These are phyloP conservation scores for Hippocampus barbouri DNA, from an alignment of 2,113 vertebrate species.

Conservation along the genomic window DNA sequence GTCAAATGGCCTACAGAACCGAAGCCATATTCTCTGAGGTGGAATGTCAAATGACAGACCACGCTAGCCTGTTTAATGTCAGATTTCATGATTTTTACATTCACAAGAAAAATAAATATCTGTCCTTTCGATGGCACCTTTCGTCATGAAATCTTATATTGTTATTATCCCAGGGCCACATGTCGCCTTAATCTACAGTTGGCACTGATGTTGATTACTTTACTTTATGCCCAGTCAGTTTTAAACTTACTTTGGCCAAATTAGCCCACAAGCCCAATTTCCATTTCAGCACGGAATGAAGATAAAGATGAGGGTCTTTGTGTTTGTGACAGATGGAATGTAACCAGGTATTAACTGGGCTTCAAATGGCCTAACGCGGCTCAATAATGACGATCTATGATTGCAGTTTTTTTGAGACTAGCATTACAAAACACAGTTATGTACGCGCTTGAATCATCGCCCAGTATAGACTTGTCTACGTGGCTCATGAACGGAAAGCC, in stretches of 20 bases:
- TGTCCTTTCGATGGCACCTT: constrained; percentile 13
- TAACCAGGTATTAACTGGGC: constrained; percentile 55
- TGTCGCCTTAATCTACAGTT: constrained; percentile 39
- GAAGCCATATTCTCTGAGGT: constrained; percentile 16
- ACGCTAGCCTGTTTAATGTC: constrained; percentile 19
- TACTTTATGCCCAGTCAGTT: constrained; percentile 44
- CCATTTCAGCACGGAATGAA: constrained; percentile 55
- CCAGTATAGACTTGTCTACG: constrained; percentile 25
- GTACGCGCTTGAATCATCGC: constrained; percentile 35
- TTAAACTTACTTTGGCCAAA: constrained; percentile 46
- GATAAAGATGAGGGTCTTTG: constrained; percentile 58
- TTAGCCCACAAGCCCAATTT: constrained; percentile 50
- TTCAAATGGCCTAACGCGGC: constrained; percentile 59
- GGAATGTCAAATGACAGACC: constrained; percentile 38
- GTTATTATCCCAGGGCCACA: constrained; percentile 32
- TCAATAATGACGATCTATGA: constrained; percentile 57
- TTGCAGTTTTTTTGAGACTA: constrained; percentile 56
- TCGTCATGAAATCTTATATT: constrained; percentile 17
- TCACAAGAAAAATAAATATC: constrained; percentile 14
- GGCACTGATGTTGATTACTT: constrained; percentile 32
- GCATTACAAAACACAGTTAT: constrained; percentile 24
- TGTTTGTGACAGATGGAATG: constrained; percentile 66
- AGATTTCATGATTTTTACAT: constrained; percentile 25
- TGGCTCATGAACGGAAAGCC: constrained; percentile 44
- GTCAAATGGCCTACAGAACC: constrained; percentile 26